Conservation (phyloP, 2,113 vertebrate genomes). For the Sus scrofa region T2T-Sscrofa CM000819.6:107458501-107459000, state of each 20-base stretch:
- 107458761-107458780: too few species aligned
- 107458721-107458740: too few species aligned
- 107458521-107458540: background rate
- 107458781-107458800: background rate
- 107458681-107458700: too few species aligned
- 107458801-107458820: background rate
- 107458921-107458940: background rate
- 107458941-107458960: background rate
- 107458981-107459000: background rate
- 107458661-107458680: too few species aligned
- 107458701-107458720: too few species aligned
- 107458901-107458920: background rate
- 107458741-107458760: too few species aligned
- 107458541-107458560: too few species aligned
- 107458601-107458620: too few species aligned
- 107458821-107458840: background rate
- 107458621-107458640: too few species aligned
- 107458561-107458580: too few species aligned
- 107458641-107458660: too few species aligned
- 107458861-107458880: background rate
- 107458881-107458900: background rate
- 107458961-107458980: background rate
- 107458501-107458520: background rate
- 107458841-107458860: background rate
- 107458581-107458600: too few species aligned